A percentile compares a stretch with the other conserved stretches of the same genome.
Conservation (phyloP, 2,888 invertebrate species). For the Balanococcus diminutus region DNA sequence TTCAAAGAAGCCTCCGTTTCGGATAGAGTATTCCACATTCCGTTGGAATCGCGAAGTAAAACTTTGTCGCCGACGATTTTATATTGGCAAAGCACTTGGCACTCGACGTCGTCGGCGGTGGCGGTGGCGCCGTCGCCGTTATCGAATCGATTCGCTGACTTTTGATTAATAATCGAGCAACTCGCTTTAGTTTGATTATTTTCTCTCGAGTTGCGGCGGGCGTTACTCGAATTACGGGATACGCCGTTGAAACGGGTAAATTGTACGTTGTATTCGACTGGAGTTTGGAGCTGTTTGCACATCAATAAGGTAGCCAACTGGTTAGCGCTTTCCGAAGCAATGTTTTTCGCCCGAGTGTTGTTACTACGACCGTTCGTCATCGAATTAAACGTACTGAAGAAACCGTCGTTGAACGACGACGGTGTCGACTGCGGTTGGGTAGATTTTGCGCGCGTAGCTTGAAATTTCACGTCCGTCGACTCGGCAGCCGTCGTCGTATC, state of each 20-base stretch:
- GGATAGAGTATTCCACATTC: neutral
- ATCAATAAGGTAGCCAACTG: conserved; percentile 37
- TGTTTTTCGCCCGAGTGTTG: neutral
- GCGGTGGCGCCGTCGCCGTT: too few species aligned
- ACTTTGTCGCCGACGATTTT: neutral
- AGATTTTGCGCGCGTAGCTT: neutral
- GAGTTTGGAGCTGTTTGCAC: conserved; percentile 22
- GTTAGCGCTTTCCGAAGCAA: neutral
- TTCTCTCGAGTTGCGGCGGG: too few species aligned
- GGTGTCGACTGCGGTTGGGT: neutral
- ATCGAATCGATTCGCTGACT: neutral
- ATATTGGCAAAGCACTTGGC: neutral
- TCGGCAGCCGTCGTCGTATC: neutral
- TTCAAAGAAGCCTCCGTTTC: neutral
- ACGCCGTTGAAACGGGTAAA: neutral
- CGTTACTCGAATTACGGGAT: neutral
- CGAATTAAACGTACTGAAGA: neutral
- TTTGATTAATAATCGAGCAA: neutral
- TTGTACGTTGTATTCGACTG: conserved; percentile 11
- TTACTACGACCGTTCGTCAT: neutral
- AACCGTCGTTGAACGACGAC: neutral
- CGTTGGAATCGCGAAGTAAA: neutral
- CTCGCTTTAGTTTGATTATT: too few species aligned
- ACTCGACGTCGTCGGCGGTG: neutral
- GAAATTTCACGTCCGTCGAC: neutral